These are phyloP conservation scores for Cricetomys ansorgei DNA, from an alignment of 2,113 vertebrate genomes.

Conservation along the genomic window DNA sequence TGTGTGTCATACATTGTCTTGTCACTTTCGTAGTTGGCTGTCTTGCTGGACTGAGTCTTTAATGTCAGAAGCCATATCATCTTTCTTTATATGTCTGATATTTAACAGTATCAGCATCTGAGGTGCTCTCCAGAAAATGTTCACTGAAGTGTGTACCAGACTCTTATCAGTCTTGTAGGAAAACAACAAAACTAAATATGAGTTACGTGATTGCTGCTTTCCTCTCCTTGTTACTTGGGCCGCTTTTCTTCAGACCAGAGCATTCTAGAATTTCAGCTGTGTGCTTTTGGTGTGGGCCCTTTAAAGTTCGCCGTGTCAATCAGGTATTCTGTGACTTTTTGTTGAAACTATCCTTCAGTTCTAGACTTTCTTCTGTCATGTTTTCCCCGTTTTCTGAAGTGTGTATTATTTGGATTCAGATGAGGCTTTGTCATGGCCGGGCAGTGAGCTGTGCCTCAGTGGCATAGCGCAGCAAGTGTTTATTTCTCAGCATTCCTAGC, in stretches of 20 bases:
- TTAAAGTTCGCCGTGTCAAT: background rate
- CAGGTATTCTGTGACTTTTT: background rate
- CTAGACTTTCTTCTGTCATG: background rate
- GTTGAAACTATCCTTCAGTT: background rate
- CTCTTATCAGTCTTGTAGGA: background rate
- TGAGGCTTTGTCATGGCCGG: background rate
- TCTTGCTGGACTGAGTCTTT: background rate
- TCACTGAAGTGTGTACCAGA: background rate
- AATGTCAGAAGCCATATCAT: background rate
- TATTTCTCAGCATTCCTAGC: background rate
- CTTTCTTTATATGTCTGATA: background rate
- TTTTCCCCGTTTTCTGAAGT: constrained; percentile 2
- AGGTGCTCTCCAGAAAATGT: background rate
- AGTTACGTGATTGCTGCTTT: background rate
- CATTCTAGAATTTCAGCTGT: background rate
- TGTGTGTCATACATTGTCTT: background rate
- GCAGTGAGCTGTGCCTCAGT: background rate
- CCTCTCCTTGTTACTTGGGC: background rate
- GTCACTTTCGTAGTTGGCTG: background rate
- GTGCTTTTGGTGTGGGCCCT: background rate
- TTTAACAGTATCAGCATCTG: background rate
- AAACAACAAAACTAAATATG: background rate
- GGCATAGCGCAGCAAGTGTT: background rate
- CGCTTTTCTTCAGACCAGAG: background rate
- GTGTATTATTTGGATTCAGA: background rate